Evolutionary conservation across 2,888 invertebrate genomes (phyloP).

Genomic region (Cancer borealis): DNA sequence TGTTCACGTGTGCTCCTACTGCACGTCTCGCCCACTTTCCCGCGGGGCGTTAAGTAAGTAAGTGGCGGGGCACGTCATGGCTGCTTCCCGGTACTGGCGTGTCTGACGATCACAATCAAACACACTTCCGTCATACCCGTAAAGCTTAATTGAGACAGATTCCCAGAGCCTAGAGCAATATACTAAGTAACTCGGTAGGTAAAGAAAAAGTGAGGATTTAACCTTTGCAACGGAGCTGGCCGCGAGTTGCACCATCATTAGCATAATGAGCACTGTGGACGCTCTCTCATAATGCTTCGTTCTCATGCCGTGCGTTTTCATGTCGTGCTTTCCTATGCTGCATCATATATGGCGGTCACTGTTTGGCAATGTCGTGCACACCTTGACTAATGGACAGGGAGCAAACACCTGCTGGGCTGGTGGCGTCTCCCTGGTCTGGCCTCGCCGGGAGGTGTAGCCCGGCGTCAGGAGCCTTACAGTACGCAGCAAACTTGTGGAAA

Average conservation of each 20-base stretch:
- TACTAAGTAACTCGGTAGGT: constrained; percentile 60
- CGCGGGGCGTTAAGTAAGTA: not conserved
- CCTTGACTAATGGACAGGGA: constrained; percentile 43
- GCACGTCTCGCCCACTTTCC: not conserved
- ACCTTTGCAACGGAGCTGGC: constrained; percentile 66
- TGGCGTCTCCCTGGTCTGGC: constrained; percentile 13
- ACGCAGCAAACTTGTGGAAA: constrained; percentile 44
- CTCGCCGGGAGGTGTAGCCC: not conserved
- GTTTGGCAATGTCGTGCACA: constrained; percentile 43
- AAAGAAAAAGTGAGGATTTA: constrained; percentile 69
- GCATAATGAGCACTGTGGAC: constrained; percentile 70
- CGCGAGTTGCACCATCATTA: constrained; percentile 71
- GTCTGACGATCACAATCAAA: constrained; percentile 42
- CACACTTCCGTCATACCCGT: constrained; percentile 48
- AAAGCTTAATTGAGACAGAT: constrained; percentile 69
- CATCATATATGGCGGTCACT: constrained; percentile 43
- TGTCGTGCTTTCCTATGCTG: constrained; percentile 34
- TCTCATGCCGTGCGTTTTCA: constrained; percentile 56
- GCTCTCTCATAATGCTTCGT: constrained; percentile 69
- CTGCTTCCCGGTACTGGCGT: not conserved
- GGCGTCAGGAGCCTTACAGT: constrained; percentile 15
- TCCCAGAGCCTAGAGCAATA: constrained; percentile 58
- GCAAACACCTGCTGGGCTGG: constrained; percentile 21
- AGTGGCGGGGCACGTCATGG: not conserved
- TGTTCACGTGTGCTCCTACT: not conserved